Evolutionary conservation across 2,113 vertebrate genomes (phyloP), one percentile per base, ranked within the genome.

Genomic region (Sminthopsis crassicaudata): DNA sequence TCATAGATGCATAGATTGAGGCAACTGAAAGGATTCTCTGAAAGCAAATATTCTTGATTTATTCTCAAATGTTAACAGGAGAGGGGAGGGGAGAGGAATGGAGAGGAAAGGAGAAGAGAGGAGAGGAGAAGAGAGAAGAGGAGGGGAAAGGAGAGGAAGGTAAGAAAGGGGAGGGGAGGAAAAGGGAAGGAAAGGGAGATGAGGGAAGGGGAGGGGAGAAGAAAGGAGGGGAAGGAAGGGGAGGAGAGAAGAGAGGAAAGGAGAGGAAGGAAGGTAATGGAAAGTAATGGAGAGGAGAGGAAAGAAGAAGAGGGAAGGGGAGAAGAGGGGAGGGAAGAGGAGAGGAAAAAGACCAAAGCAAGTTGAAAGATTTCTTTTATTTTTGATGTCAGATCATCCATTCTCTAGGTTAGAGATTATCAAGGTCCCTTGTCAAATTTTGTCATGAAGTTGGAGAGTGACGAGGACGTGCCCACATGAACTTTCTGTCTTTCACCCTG

Each of bases 401-500:
- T 27, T 93, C 91, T 93, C 57, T 57, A 60, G 22, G 0, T 30
- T 0, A 0, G 8, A 76, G 76, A 8, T 25, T 2, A 23, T 24
- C 1, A 2, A 89, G 67, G 94, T 76, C 96, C 90, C 89, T 42
- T 23, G 92, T 95, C 95, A 96, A 92, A 92, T 57, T 57, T 53
- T 26, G 46, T 53, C 91, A 51, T 26, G 89, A 91, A 53, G 46
- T 10, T 94, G 94, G 89, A 53, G 1, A 42, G 53, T 9, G 4
- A 1, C n/a, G 10, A 8, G 53, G 27, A 94, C 94, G 95, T 48
- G 50, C 93, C 96, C 52, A 89, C 2, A 0, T 91, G 89, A 92
- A 53, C 94, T 93, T 57, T 89, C 95, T 94, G 91, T 96, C 94
- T 91, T 95, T 98, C 93, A 96, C 89, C 54, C 84, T 57, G 93